These are phyloP conservation scores for Varroa destructor DNA, from an alignment of 1,140 invertebrate species.

Conservation along the genomic window DNA sequence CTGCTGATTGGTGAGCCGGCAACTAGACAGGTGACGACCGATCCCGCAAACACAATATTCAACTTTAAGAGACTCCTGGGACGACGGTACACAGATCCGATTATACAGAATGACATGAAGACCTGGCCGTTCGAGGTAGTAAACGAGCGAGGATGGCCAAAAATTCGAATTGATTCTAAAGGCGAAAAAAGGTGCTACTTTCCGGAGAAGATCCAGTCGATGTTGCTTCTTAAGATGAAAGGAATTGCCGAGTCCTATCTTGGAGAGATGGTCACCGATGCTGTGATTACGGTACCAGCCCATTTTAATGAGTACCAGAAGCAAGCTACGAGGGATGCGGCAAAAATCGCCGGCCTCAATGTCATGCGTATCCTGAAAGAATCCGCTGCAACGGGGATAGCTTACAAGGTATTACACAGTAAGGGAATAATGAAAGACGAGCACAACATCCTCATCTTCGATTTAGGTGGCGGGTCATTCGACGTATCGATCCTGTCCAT, in stretches of 20 bases:
- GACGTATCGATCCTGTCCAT: constrained; percentile 33
- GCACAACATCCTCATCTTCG: constrained; percentile 30
- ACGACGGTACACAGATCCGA: constrained; percentile 39
- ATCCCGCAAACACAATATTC: no score
- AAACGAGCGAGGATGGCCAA: constrained; percentile 39
- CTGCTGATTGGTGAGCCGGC: no score
- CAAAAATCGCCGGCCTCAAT: constrained; percentile 32
- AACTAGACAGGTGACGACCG: no score
- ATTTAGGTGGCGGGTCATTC: constrained; percentile 36
- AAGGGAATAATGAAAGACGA: constrained; percentile 16
- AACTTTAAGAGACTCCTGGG: no score
- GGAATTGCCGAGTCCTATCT: constrained; percentile 37
- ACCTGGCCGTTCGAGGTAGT: constrained; percentile 40
- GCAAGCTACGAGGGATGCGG: constrained; percentile 35
- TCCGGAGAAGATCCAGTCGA: constrained; percentile 40
- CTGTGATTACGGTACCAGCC: constrained; percentile 43
- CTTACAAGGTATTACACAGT: constrained; percentile 31
- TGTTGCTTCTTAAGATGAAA: constrained; percentile 41
- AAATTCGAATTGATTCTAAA: constrained; percentile 37
- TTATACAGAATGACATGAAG: constrained; percentile 41
- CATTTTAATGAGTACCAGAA: constrained; percentile 43
- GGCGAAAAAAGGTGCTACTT: constrained; percentile 37
- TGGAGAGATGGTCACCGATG: constrained; percentile 37
- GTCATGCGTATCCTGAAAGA: constrained; percentile 34
- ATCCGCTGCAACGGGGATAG: constrained; percentile 34